These are phyloP conservation scores for Myiotriccus ornatus DNA, from an alignment of 2,797 vertebrate genomes.

Conservation along the genomic window DNA sequence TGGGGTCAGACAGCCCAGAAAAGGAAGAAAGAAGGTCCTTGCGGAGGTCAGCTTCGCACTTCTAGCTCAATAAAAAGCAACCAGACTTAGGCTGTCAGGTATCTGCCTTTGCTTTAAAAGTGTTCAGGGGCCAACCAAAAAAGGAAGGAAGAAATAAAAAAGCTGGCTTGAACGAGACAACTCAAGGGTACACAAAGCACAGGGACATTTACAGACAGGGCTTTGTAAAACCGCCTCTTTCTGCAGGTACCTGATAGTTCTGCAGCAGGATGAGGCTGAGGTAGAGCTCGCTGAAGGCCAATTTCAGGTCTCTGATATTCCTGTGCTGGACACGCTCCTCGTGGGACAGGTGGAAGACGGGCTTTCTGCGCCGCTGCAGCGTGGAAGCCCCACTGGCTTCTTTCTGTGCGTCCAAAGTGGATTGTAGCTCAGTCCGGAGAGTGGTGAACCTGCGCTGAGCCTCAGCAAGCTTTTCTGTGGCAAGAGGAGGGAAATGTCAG, in stretches of 20 bases:
- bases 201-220: accelerated
- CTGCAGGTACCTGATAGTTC: conserved; percentile 86
- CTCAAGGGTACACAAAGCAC: not conserved
- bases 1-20: not conserved
- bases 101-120: not conserved
- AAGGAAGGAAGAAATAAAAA: not conserved
- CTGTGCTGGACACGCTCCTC: conserved; percentile 94
- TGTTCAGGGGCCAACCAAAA: not conserved
- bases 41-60: not conserved
- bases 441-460: conserved; percentile 95
- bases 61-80: not conserved
- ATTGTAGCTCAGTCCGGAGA: conserved; percentile 95
- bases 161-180: not conserved
- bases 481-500: not conserved
- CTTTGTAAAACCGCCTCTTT: too few species aligned
- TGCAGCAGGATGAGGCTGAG: conserved; percentile 94
- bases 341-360: conserved; percentile 90
- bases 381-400: conserved; percentile 87
- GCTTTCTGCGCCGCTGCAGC: conserved; percentile 87
- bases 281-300: conserved; percentile 98
- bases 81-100: accelerated
- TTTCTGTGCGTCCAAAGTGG: conserved; percentile 92
- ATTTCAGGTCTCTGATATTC: conserved; percentile 94
- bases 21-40: not conserved
- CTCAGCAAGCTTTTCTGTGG: conserved; percentile 93